Evolutionary conservation across 2,113 vertebrate genomes (phyloP).

Genomic region (Daubentonia madagascariensis): DNA sequence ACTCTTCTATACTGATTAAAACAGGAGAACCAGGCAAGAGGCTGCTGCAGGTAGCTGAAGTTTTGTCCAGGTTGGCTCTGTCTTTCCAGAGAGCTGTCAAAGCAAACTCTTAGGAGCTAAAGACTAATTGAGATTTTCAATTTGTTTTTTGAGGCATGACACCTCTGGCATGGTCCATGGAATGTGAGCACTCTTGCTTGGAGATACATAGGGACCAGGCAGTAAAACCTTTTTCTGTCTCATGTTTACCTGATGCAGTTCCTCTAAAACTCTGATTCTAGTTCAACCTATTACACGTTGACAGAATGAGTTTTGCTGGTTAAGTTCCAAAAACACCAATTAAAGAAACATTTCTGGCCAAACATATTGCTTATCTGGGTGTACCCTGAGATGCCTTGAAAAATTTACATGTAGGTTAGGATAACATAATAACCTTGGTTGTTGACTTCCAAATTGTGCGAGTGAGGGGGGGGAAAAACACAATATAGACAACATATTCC

Average conservation of each 20-base stretch:
- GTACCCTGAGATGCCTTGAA: background rate
- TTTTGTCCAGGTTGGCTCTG: background rate
- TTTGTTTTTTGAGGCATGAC: background rate
- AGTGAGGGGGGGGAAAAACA: background rate
- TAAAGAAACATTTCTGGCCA: background rate
- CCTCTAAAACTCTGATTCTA: background rate
- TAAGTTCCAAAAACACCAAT: background rate
- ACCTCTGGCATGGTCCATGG: background rate
- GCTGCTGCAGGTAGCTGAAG: background rate
- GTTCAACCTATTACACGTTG: background rate
- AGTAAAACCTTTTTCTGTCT: background rate
- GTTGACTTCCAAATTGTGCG: background rate
- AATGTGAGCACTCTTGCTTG: background rate
- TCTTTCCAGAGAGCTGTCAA: background rate
- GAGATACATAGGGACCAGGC: background rate
- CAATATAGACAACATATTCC: background rate
- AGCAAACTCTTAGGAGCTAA: background rate
- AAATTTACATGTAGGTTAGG: background rate
- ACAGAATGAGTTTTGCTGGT: background rate
- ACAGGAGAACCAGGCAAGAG: background rate
- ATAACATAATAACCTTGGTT: background rate
- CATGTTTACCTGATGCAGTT: background rate
- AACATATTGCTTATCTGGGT: background rate
- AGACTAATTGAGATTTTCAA: background rate
- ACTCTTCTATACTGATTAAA: background rate